phyloP scores from a whole-genome alignment of 2,113 vertebrate species.

The Channa maculata region DNA sequence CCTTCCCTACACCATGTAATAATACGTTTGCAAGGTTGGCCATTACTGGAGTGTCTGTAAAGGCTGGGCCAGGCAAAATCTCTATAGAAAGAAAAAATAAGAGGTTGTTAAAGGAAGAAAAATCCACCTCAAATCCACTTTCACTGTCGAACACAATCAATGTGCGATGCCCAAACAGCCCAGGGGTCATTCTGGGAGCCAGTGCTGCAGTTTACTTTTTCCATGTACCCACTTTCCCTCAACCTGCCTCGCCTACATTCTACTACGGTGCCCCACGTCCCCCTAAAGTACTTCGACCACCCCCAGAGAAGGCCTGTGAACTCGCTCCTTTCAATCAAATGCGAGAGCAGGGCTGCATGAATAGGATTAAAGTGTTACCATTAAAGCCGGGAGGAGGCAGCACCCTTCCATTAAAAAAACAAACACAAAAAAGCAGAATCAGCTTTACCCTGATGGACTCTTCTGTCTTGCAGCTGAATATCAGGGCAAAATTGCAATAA shows the following conservation, averaged over 20 bases:
- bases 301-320: slow-evolving; percentile 25
- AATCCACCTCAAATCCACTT: slow-evolving; percentile 22
- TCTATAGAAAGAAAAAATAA: not conserved
- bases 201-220: slow-evolving; percentile 21
- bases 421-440: not conserved
- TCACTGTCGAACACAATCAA: slow-evolving; percentile 31
- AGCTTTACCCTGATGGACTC: no score
- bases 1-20: slow-evolving; percentile 45
- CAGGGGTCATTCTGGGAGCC: slow-evolving; percentile 36
- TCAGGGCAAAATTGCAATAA: no score
- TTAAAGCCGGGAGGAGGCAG: slow-evolving; percentile 19
- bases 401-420: slow-evolving; percentile 6
- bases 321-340: slow-evolving; percentile 49
- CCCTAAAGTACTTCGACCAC: slow-evolving; percentile 45
- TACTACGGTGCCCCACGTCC: slow-evolving; percentile 8
- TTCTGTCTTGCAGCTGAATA: no score
- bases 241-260: slow-evolving; percentile 26
- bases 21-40: slow-evolving; percentile 54
- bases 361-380: slow-evolving; percentile 38
- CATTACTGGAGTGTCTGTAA: slow-evolving; percentile 29
- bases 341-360: slow-evolving; percentile 23
- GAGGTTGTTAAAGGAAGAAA: slow-evolving; percentile 14
- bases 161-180: slow-evolving; percentile 35
- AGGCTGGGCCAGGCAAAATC: not conserved
- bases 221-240: slow-evolving; percentile 20